Percentiles rank a stretch among this genome's conserved stretches.
These are phyloP conservation scores for Phytoseiulus persimilis DNA, from an alignment of 2,888 invertebrate species.

Conservation along the genomic window DNA sequence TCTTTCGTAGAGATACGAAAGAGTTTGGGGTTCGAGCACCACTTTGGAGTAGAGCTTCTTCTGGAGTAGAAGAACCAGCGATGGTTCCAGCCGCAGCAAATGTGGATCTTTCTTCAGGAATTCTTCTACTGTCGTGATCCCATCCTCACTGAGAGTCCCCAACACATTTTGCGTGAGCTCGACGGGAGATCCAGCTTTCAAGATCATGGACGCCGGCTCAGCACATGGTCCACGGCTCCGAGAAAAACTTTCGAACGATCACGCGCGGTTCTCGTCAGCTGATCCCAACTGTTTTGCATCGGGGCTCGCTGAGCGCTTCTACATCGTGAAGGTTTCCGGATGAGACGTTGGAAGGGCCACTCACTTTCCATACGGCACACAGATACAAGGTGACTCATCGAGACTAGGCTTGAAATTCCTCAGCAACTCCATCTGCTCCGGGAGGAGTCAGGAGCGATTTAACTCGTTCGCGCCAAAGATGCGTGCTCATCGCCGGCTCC, in stretches of 20 bases:
- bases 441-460: no score
- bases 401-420: no score
- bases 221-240: not conserved
- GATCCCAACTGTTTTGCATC: not conserved
- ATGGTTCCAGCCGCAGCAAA: not conserved
- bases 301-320: no score
- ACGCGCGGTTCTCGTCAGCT: not conserved
- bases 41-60: conserved; percentile 9
- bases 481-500: not conserved
- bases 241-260: not conserved
- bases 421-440: no score
- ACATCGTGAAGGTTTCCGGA: no score
- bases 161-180: not conserved
- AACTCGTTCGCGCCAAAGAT: not conserved
- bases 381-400: no score
- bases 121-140: not conserved
- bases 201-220: not conserved
- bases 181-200: conserved; percentile 24
- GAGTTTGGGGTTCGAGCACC: conserved; percentile 14
- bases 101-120: not conserved
- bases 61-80: not conserved
- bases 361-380: no score
- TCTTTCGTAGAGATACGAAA: not conserved
- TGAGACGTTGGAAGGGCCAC: no score
- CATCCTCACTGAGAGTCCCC: not conserved